Conservation (phyloP, 2,888 invertebrate species). For the Eilema depressum region DNA sequence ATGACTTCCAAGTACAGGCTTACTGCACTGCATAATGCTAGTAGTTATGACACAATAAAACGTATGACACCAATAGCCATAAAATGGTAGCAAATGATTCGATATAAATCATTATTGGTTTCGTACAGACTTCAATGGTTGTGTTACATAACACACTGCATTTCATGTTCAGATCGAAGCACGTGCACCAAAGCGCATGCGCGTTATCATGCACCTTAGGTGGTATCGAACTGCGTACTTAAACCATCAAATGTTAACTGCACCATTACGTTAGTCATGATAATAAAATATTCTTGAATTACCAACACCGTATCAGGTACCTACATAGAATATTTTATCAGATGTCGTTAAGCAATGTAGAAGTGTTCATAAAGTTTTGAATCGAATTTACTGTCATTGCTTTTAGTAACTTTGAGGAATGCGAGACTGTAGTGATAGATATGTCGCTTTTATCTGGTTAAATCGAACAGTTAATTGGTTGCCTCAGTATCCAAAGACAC, state of each 20-base stretch:
- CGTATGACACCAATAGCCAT: constrained; percentile 49
- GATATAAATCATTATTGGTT: constrained; percentile 39
- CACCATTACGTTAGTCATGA: constrained; percentile 49
- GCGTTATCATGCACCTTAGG: constrained; percentile 36
- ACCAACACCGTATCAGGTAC: constrained; percentile 65
- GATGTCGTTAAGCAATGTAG: constrained; percentile 57
- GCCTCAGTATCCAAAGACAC: no score
- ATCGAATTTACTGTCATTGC: constrained; percentile 28
- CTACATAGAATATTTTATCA: constrained; percentile 64
- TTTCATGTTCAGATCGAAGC: constrained; percentile 23
- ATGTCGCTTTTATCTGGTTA: no score
- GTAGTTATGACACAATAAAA: constrained; percentile 28
- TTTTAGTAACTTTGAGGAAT: not conserved
- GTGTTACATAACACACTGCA: constrained; percentile 40
- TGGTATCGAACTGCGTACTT: constrained; percentile 18
- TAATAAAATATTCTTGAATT: constrained; percentile 63
- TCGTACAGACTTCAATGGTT: constrained; percentile 31
- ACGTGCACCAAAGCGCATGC: constrained; percentile 33
- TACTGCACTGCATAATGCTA: not conserved
- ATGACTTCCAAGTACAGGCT: not conserved
- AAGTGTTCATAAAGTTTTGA: constrained; percentile 46
- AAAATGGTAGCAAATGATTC: constrained; percentile 22
- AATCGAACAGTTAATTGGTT: no score
- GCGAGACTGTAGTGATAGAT: not conserved
- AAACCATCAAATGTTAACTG: constrained; percentile 37